Evolutionary conservation across 2,797 vertebrate genomes (phyloP).

Genomic region (Chaetodon trifasciatus): DNA sequence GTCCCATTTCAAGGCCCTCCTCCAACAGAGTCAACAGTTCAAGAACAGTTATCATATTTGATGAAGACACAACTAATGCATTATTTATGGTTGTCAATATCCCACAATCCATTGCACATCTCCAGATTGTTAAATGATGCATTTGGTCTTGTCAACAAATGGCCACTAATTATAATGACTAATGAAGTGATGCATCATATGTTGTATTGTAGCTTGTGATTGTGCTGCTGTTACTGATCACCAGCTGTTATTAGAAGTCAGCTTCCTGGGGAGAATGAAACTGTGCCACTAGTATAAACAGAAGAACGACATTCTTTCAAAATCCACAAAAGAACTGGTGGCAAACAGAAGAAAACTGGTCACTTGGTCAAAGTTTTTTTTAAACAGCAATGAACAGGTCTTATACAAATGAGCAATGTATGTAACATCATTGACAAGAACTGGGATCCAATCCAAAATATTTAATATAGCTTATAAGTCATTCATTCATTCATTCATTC

Average conservation of each 20-base stretch:
- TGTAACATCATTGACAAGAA: too few species aligned
- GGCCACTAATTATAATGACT: too few species aligned
- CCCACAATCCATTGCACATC: not conserved
- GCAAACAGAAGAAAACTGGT: not conserved
- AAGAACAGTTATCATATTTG: too few species aligned
- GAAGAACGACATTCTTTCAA: not conserved
- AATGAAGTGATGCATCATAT: not conserved
- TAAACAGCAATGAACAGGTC: constrained; percentile 1
- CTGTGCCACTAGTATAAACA: not conserved
- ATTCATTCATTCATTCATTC: too few species aligned
- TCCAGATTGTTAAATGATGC: not conserved
- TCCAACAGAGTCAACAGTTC: too few species aligned
- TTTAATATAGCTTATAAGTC: not conserved
- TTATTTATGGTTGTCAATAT: not conserved
- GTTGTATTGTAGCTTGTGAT: not conserved
- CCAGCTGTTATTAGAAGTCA: too few species aligned
- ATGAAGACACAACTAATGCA: not conserved
- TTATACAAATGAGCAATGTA: not conserved
- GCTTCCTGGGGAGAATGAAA: too few species aligned
- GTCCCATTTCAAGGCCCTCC: too few species aligned
- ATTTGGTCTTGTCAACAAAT: too few species aligned
- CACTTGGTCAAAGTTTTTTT: constrained; percentile 1
- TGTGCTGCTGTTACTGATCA: not conserved
- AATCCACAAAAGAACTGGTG: not conserved
- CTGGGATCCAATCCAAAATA: constrained; percentile 5